Percentiles rank a stretch among this genome's conserved stretches.
phyloP scores from a whole-genome alignment of 2,113 vertebrate genomes.

The Myrmecobius fasciatus region DNA sequence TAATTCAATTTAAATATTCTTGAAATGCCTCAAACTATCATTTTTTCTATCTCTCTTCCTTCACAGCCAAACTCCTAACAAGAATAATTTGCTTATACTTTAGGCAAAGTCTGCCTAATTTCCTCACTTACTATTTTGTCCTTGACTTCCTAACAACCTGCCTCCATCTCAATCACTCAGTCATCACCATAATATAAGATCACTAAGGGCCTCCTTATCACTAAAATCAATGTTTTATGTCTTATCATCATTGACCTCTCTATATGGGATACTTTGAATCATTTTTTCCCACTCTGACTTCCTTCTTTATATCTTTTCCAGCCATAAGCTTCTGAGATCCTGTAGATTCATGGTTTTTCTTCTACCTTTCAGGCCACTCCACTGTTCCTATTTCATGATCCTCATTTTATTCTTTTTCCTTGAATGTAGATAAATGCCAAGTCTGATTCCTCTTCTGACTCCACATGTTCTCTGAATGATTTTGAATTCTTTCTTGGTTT shows the following conservation, averaged over 20 bases:
- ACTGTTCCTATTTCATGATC: neutral
- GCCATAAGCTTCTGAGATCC: neutral
- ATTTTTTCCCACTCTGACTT: neutral
- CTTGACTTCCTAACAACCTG: neutral
- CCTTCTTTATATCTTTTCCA: neutral
- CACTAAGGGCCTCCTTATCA: neutral
- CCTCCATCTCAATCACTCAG: neutral
- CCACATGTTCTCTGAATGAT: neutral
- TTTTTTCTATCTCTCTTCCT: neutral
- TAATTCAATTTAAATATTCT: neutral
- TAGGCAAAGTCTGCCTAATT: no score
- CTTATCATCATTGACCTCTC: neutral
- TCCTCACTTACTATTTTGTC: neutral
- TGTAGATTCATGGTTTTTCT: neutral
- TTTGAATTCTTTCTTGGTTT: neutral
- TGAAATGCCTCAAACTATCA: neutral
- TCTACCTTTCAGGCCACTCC: neutral
- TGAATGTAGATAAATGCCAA: neutral
- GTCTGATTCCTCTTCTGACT: neutral
- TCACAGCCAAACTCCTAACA: neutral
- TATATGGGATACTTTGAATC: neutral
- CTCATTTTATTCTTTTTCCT: neutral
- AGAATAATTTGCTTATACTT: neutral
- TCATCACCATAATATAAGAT: neutral
- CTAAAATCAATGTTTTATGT: neutral